These are phyloP conservation scores for Orthosia gothica DNA, from an alignment of 2,888 invertebrate genomes.

Conservation along the genomic window DNA sequence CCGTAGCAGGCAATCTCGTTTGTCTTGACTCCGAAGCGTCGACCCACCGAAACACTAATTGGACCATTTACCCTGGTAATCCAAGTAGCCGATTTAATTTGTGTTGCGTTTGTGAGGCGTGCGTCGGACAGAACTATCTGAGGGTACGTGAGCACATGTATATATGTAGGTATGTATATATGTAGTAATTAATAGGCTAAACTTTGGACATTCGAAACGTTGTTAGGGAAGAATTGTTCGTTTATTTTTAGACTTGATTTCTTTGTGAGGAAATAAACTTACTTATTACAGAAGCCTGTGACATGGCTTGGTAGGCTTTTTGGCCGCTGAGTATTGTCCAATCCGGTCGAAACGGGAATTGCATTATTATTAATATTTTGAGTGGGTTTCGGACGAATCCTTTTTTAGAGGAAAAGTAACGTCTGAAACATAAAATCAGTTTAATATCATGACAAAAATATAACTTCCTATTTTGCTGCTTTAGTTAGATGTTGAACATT, in stretches of 20 bases:
- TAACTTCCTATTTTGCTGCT: too few relatives aligned
- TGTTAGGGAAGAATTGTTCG: conserved; percentile 25
- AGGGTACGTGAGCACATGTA: conserved; percentile 11
- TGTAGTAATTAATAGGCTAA: conserved; percentile 20
- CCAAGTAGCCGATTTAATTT: conserved; percentile 87
- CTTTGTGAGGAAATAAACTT: not conserved
- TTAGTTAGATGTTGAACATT: too few relatives aligned
- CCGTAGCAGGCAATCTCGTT: conserved; percentile 85
- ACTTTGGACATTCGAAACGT: conserved; percentile 28
- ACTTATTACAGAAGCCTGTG: too few relatives aligned
- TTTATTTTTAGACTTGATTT: conserved; percentile 10
- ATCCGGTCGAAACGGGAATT: too few relatives aligned
- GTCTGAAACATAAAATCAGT: too few relatives aligned
- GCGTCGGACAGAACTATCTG: conserved; percentile 57
- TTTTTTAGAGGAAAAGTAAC: too few relatives aligned
- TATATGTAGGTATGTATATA: conserved; percentile 2
- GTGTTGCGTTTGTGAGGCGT: conserved; percentile 76
- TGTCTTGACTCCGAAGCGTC: conserved; percentile 80
- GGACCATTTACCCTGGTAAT: conserved; percentile 88
- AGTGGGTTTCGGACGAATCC: too few relatives aligned
- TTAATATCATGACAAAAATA: too few relatives aligned
- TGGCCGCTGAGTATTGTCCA: too few relatives aligned
- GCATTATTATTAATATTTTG: too few relatives aligned
- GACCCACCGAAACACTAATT: conserved; percentile 87
- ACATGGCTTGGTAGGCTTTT: too few relatives aligned